Evolutionary conservation across 2,888 invertebrate species (phyloP).

Genomic region (Villa cingulata): DNA sequence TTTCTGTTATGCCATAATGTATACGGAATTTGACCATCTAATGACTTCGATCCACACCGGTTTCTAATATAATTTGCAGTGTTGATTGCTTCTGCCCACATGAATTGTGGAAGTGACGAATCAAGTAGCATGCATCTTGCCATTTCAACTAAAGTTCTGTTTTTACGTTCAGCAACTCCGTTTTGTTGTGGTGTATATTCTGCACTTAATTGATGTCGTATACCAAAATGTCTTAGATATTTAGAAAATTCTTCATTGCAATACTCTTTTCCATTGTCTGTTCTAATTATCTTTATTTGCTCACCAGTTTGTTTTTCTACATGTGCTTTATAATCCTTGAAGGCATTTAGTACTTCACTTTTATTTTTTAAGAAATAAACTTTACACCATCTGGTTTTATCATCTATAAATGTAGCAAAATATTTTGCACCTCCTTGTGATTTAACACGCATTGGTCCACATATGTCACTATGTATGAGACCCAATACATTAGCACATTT

Average conservation of each 20-base stretch:
- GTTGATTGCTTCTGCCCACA: too few relatives aligned
- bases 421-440: conserved; percentile 19
- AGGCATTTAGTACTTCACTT: conserved; percentile 9
- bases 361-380: conserved; percentile 16
- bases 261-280: conserved; percentile 19
- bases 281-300: conserved; percentile 10
- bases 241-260: conserved; percentile 10
- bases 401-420: conserved; percentile 23
- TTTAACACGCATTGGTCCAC: conserved; percentile 21
- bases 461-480: conserved; percentile 21
- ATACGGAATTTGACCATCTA: too few relatives aligned
- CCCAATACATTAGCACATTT: conserved; percentile 12
- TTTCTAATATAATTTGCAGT: too few relatives aligned
- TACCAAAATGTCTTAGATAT: conserved; percentile 18
- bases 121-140: conserved; percentile 20
- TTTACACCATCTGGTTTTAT: conserved; percentile 20
- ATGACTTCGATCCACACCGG: too few relatives aligned
- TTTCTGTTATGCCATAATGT: too few relatives aligned
- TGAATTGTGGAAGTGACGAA: too few relatives aligned
- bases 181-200: conserved; percentile 20
- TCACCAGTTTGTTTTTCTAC: conserved; percentile 9
- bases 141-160: conserved; percentile 16
- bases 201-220: conserved; percentile 13
- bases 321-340: conserved; percentile 10
- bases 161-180: conserved; percentile 18